These are phyloP conservation scores for Acropora tenuis DNA, from an alignment of 64 coral and sea anemone genomes.

Conservation along the genomic window DNA sequence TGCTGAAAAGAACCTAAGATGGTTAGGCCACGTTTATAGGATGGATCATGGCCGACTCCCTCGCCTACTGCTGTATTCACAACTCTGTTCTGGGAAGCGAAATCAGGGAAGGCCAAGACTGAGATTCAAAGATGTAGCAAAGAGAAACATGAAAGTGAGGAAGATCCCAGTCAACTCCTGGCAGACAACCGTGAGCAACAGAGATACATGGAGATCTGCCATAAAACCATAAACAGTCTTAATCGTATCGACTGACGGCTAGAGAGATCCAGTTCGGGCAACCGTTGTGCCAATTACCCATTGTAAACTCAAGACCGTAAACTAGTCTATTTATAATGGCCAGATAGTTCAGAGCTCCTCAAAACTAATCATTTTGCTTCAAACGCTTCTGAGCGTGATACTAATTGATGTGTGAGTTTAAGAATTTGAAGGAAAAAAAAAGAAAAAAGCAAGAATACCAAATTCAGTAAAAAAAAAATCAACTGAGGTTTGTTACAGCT, in stretches of 20 bases:
- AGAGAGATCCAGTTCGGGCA: no score
- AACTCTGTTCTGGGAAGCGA: slow-evolving; percentile 9
- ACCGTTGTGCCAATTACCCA: no score
- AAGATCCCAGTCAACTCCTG: neutral
- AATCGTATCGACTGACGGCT: neutral
- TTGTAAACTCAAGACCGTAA: no score
- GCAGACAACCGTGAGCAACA: neutral
- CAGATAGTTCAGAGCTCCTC: no score
- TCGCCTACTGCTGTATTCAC: slow-evolving; percentile 49
- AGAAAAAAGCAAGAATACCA: no score
- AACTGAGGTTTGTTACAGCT: no score
- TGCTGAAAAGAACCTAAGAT: slow-evolving; percentile 25
- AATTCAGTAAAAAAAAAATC: neutral
- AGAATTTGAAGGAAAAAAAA: no score
- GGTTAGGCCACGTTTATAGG: slow-evolving; percentile 39
- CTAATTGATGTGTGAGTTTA: no score
- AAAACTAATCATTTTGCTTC: no score
- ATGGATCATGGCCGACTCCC: slow-evolving; percentile 47
- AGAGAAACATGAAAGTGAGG: neutral
- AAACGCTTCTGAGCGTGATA: no score
- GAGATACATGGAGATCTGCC: neutral
- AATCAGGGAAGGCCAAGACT: neutral
- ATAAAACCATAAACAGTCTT: neutral
- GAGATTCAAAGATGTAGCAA: neutral
- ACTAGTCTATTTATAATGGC: no score